Base-by-base conservation (phyloP, 2,888 invertebrate genomes). In the Drosophila fulvimacula region DNA sequence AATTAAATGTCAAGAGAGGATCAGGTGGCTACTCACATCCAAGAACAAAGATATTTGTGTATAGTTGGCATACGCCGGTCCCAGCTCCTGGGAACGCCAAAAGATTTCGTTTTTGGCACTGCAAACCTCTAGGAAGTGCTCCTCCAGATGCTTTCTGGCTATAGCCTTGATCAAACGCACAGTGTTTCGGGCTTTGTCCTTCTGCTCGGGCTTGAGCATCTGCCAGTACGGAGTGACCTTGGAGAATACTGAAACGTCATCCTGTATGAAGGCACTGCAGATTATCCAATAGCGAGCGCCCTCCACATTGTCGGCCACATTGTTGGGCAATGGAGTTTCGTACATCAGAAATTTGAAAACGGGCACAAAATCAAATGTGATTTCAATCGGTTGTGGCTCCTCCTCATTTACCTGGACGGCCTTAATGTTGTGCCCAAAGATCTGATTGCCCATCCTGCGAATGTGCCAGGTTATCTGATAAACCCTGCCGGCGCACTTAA, bases 361-460 rank as follows among this genome's bases (percentile, higher is more conserved):
- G 36, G 52, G 52, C n/a, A 52, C 52, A 24, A 38, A 52, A n/a
- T 52, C 52, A 24, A 52, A 52, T 5, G n/a, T 13, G 17, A 52
- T 52, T 17, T 36, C 36, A n/a, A 52, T 52, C 24, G 51, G 36
- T 3, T 36, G n/a, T 0, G 10, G 6, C 24, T 36, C 24, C 1
- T 24, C 21, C 10, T n/a, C 24, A 3, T 52, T 34, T 9, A 24
- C 21, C 2, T 51, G 49, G 34, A 15, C 0, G 1, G 49, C 49
- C 15, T 5, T 51, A 1, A 51, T 51, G 34, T 51, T 21, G 21
- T 52, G 36, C 15, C 7, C 51, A 15, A 24, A 52, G 21, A 52
- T n/a, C 36, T 24, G n/a, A 36, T 36, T 52, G n/a, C n/a, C 51
- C 51, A 52, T 36, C 24, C 13, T 24, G 11, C 52, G 36, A 11